Conservation (phyloP, 2,888 invertebrate genomes). For the Habroteleia sp. region DNA sequence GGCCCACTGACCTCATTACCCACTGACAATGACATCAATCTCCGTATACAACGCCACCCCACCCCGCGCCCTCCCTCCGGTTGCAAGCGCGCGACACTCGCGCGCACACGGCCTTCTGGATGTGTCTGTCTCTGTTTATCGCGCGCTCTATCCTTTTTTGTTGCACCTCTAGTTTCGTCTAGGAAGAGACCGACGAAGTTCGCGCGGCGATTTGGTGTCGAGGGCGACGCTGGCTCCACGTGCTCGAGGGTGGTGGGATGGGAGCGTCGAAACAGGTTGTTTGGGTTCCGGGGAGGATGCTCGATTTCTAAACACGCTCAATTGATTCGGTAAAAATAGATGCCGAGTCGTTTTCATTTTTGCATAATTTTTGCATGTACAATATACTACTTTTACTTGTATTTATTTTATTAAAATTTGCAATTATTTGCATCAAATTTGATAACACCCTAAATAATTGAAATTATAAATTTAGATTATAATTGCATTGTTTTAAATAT, state of each 20-base stretch:
- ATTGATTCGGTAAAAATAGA: too few species aligned
- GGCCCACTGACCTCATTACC: slow-evolving; percentile 86
- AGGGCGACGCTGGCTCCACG: slow-evolving; percentile 33
- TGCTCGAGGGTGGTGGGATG: slow-evolving; percentile 20
- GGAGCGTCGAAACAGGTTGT: slow-evolving; percentile 4
- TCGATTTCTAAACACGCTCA: too few species aligned
- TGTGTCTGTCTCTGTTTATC: slow-evolving; percentile 67
- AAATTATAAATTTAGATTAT: too few species aligned
- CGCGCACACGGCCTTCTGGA: slow-evolving; percentile 78
- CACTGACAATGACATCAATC: slow-evolving; percentile 82
- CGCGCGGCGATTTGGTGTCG: slow-evolving; percentile 29
- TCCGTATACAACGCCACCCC: slow-evolving; percentile 52
- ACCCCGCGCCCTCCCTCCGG: slow-evolving; percentile 70
- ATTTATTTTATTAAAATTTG: too few species aligned
- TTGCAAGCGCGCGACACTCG: slow-evolving; percentile 37
- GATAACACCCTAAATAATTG: too few species aligned
- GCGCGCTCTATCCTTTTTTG: slow-evolving; percentile 32
- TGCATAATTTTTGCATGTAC: too few species aligned
- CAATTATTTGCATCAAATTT: too few species aligned
- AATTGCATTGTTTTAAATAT: too few species aligned
- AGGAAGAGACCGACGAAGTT: slow-evolving; percentile 13
- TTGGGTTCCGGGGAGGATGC: slow-evolving; percentile 1
- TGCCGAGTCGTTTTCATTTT: too few species aligned
- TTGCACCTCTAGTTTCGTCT: slow-evolving; percentile 43
- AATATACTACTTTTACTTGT: too few species aligned